Percentiles rank a stretch among this genome's conserved stretches.
phyloP scores from a whole-genome alignment of 2,797 vertebrate genomes.

The Nothura maculosa region DNA sequence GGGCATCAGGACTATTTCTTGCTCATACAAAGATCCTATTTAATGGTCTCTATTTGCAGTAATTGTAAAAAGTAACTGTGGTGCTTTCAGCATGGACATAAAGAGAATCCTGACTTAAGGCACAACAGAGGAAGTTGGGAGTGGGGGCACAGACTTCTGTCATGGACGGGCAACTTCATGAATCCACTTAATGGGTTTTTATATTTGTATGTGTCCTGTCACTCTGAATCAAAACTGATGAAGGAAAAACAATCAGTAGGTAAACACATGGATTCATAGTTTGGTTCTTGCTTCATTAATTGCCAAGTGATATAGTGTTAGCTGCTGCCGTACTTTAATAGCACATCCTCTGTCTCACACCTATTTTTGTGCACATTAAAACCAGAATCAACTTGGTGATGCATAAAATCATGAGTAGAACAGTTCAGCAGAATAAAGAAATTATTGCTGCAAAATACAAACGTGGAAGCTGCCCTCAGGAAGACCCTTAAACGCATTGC shows the following conservation, averaged over 20 bases:
- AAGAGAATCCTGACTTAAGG: background rate
- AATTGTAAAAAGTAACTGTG: background rate
- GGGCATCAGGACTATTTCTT: background rate
- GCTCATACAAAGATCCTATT: background rate
- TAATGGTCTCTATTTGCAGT: background rate
- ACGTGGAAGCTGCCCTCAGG: slow-evolving; percentile 17
- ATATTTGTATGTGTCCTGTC: background rate
- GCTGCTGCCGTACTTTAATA: background rate
- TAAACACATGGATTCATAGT: background rate
- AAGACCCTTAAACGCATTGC: slow-evolving; percentile 11
- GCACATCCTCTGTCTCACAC: background rate
- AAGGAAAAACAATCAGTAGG: background rate
- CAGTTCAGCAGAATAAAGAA: slow-evolving; percentile 16
- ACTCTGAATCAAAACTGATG: background rate
- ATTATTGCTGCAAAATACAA: background rate
- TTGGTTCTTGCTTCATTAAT: background rate
- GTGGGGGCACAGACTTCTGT: background rate
- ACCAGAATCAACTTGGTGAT: background rate
- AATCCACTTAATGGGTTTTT: background rate
- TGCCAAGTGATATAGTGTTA: background rate
- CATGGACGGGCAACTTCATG: background rate
- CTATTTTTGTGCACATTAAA: background rate
- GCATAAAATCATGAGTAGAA: background rate
- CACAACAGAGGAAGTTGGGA: background rate
- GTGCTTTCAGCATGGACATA: background rate